These are phyloP conservation scores for Vicugna pacos DNA, from an alignment of 2,113 vertebrate species.

Conservation along the genomic window DNA sequence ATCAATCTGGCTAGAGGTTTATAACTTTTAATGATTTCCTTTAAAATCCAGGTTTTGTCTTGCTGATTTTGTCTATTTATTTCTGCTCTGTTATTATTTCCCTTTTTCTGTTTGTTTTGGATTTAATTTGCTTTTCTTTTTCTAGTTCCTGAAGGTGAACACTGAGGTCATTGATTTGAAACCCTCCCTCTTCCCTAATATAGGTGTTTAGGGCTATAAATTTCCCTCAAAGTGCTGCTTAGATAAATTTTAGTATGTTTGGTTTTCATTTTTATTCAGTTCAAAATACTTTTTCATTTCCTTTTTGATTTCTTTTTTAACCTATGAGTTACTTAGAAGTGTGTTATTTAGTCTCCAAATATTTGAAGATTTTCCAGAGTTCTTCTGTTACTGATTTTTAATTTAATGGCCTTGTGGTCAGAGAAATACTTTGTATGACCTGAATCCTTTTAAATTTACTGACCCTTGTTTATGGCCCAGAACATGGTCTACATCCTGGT, in stretches of 20 bases:
- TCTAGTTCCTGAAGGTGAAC: too few species aligned
- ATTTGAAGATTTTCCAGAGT: too few species aligned
- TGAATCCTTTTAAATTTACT: background rate
- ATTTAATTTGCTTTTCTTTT: too few species aligned
- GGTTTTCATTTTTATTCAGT: conserved; percentile 2
- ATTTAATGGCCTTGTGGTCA: too few species aligned
- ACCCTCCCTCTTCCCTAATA: too few species aligned
- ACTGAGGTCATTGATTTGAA: too few species aligned
- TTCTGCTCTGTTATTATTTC: background rate
- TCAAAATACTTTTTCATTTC: background rate
- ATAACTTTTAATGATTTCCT: background rate
- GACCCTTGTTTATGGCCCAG: background rate
- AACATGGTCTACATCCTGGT: background rate
- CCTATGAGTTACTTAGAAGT: too few species aligned
- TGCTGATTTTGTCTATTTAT: background rate
- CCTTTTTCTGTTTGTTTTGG: background rate
- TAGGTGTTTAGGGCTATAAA: too few species aligned
- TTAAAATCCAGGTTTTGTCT: background rate
- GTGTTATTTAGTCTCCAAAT: too few species aligned
- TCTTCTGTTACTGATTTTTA: too few species aligned
- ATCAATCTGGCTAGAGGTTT: background rate
- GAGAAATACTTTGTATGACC: too few species aligned
- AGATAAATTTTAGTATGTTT: background rate
- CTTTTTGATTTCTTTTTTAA: background rate
- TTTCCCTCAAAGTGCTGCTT: background rate